These are phyloP conservation scores for Hecatera dysodea DNA, from an alignment of 2,888 invertebrate species.

Conservation along the genomic window DNA sequence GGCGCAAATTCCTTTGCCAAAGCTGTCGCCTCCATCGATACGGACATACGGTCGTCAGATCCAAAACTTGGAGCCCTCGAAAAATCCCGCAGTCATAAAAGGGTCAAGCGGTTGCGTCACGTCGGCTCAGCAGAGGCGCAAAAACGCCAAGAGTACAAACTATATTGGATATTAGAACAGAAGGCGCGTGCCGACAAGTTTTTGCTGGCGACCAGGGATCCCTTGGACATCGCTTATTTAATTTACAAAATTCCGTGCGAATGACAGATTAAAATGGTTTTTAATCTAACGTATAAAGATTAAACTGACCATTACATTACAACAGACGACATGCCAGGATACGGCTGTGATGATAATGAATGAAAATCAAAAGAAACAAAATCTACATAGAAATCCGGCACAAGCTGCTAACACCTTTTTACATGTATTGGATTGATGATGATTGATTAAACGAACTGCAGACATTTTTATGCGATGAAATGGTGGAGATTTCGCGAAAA, in stretches of 20 bases:
- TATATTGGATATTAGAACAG: conserved; percentile 90
- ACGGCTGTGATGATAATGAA: conserved; percentile 1
- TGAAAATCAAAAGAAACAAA: conserved; percentile 18
- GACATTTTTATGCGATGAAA: conserved; percentile 24
- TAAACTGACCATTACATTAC: conserved; percentile 17
- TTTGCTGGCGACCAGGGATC: conserved; percentile 74
- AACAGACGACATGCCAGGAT: not conserved
- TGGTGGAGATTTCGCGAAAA: conserved; percentile 33
- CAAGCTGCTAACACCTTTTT: conserved; percentile 27
- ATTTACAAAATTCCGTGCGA: conserved; percentile 75
- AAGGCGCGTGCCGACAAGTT: conserved; percentile 86
- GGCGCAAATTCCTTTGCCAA: conserved; percentile 29
- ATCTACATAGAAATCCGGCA: conserved; percentile 9
- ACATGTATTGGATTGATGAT: conserved; percentile 39
- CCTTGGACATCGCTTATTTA: conserved; percentile 76
- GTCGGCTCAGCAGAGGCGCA: conserved; percentile 77
- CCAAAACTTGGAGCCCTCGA: conserved; percentile 62
- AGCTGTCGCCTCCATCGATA: conserved; percentile 57
- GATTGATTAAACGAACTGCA: conserved; percentile 18
- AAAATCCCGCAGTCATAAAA: conserved; percentile 85
- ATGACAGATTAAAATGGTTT: conserved; percentile 58
- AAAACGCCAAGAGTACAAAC: conserved; percentile 86
- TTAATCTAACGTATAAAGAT: conserved; percentile 36
- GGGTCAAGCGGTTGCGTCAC: conserved; percentile 88
- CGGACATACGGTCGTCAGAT: conserved; percentile 48